Percentiles rank a stretch among this genome's conserved stretches.
phyloP scores from a whole-genome alignment of 2,888 invertebrate genomes.

The Cheilosia urbana region DNA sequence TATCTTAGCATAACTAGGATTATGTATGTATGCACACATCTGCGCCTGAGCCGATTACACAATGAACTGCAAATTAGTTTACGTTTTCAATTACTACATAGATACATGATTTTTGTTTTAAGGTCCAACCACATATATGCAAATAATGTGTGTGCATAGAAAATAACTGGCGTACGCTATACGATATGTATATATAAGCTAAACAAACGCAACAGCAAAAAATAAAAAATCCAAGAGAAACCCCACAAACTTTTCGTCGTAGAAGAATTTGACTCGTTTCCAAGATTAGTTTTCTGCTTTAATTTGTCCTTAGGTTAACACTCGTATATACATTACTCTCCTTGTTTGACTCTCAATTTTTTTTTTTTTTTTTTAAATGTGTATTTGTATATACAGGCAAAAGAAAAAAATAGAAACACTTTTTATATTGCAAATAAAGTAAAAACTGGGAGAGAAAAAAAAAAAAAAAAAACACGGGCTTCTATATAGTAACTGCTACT shows the following conservation, averaged over 20 bases:
- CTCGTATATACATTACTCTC: not conserved
- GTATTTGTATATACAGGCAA: conserved; percentile 28
- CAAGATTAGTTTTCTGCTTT: not conserved
- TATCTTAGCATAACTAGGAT: conserved; percentile 15
- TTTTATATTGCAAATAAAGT: conserved; percentile 58
- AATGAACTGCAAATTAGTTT: not conserved
- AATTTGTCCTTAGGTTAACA: not conserved
- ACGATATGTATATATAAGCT: conserved; percentile 5
- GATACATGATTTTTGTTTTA: not conserved
- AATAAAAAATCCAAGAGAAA: not conserved
- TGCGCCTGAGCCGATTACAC: not conserved
- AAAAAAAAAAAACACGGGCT: conserved; percentile 29
- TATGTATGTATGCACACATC: conserved; percentile 23
- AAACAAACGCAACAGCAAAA: not conserved
- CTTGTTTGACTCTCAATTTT: not conserved
- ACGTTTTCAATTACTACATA: not conserved
- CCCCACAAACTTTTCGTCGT: not conserved
- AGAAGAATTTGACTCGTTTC: not conserved
- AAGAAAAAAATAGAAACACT: conserved; percentile 41
- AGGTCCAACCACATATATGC: not conserved
- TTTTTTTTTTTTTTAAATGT: conserved; percentile 5
- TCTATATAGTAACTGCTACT: conserved; percentile 48
- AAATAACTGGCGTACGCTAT: conserved; percentile 10
- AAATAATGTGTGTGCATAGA: conserved; percentile 3
- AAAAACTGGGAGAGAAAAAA: too few relatives aligned